Conservation (phyloP, 2,113 vertebrate species). For the Mugil cephalus region DNA sequence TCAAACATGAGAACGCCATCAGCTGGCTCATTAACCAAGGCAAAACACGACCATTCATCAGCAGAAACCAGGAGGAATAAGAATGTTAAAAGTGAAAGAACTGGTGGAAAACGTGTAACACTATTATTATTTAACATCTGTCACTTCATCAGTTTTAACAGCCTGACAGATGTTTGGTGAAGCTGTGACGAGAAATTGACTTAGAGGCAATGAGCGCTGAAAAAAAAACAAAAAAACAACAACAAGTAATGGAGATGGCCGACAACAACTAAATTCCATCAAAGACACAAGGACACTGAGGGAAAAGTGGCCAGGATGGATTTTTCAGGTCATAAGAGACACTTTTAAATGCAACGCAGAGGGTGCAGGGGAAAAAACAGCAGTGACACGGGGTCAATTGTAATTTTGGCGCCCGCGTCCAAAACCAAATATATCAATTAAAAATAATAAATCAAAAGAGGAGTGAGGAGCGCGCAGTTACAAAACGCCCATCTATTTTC, state of each 20-base stretch:
- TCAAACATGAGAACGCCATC: constrained; percentile 74
- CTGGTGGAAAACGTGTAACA: constrained; percentile 29
- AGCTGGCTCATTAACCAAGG: constrained; percentile 71
- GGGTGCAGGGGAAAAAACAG: constrained; percentile 68
- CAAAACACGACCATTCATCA: constrained; percentile 71
- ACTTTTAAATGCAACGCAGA: constrained; percentile 63
- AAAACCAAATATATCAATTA: constrained; percentile 88
- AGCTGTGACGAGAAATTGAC: constrained; percentile 68
- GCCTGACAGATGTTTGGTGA: constrained; percentile 61
- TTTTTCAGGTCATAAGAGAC: constrained; percentile 76
- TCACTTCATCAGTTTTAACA: constrained; percentile 66
- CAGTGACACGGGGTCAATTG: constrained; percentile 84
- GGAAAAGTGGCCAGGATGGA: constrained; percentile 59
- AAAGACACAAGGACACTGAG: constrained; percentile 67
- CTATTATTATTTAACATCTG: constrained; percentile 74
- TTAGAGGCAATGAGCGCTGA: constrained; percentile 49
- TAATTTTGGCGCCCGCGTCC: constrained; percentile 79
- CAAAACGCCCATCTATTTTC: constrained; percentile 86
- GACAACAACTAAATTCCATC: constrained; percentile 54
- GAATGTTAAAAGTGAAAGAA: constrained; percentile 56
- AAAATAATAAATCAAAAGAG: constrained; percentile 85
- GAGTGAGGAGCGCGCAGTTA: constrained; percentile 59
- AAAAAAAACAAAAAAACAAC: constrained; percentile 47
- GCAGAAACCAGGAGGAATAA: constrained; percentile 58
- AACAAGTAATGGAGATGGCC: constrained; percentile 32